A percentile compares a stretch with the other conserved stretches of the same genome.
These are phyloP conservation scores for Epizoanthus illoricatus DNA, from an alignment of 92 coral and sea anemone genomes.

Conservation along the genomic window DNA sequence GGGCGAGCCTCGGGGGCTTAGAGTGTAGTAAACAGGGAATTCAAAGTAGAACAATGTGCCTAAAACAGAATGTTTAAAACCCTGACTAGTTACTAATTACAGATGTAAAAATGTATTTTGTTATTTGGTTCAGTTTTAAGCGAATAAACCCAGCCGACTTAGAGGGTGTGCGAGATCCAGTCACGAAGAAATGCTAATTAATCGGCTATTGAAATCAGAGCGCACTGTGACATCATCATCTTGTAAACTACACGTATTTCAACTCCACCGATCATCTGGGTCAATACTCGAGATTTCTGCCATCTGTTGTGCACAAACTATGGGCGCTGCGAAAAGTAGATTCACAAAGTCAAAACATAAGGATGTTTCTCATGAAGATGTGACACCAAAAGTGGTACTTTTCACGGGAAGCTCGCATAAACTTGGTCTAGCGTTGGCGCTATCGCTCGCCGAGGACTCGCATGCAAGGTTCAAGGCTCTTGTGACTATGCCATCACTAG, in stretches of 20 bases:
- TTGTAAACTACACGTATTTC: constrained; percentile 37
- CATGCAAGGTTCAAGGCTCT: constrained; percentile 79
- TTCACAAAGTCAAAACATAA: constrained; percentile 37
- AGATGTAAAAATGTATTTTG: neutral
- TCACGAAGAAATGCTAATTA: constrained; percentile 28
- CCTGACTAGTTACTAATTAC: neutral
- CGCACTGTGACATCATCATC: constrained; percentile 31
- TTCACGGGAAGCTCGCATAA: constrained; percentile 91
- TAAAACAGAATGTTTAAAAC: neutral
- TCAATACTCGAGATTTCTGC: constrained; percentile 20
- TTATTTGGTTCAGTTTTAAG: neutral
- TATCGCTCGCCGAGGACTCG: constrained; percentile 82
- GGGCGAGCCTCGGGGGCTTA: constrained; percentile 20
- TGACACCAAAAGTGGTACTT: constrained; percentile 77
- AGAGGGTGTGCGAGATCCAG: neutral
- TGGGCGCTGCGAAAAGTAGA: constrained; percentile 53
- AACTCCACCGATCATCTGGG: constrained; percentile 23
- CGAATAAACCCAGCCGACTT: neutral
- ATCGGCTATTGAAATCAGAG: constrained; percentile 40
- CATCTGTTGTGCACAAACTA: constrained; percentile 39
- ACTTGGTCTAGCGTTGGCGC: constrained; percentile 79
- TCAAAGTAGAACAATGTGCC: constrained; percentile 27
- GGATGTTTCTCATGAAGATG: constrained; percentile 49
- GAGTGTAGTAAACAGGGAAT: neutral
- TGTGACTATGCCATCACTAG: constrained; percentile 87